Base-by-base conservation (phyloP, 1,140 invertebrate species). In the Pachypeltis micranthus region DNA sequence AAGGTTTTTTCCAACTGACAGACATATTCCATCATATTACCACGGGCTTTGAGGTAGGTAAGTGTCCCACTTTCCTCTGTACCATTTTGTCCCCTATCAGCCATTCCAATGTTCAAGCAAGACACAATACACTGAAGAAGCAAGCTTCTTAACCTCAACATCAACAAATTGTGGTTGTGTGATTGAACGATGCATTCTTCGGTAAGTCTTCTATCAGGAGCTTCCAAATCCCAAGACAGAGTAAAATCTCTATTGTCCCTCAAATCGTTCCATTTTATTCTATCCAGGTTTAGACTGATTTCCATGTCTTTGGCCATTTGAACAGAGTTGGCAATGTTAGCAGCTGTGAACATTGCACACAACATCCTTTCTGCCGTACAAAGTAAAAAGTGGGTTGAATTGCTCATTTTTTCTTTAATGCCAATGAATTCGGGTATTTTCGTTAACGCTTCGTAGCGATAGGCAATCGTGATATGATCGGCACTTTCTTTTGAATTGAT, bases 401-500 rank as follows among this genome's bases (percentile, higher is more conserved):
- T 85, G 64, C 88, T 84, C 31, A 96, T 73, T 62, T 85, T 79
- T 70, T 89, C 84, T 68, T 85, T 81, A 70, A 94, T 90, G 69
- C 90, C 85, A 63, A 92, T 83, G 74, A 96, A 91, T 74, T 96
- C 92, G 67, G 88, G 82, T 68, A 96, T 84, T 79, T 95, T 94
- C 59, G 86, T 82, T 77, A 96, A 96, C 39, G 91, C 93, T 14
- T 93, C 93, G 75, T 86, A 96, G 72, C 94, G 94, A 74, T 96
- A 96, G 1, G 90, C 90, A 70, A 89, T 85, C 24, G 92, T 90
- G 59, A 96, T 78, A 73, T 93, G 90, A 74, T 96, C 93, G 51
- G 90, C 83, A 69, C 90, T 91, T 77, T 94, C 91, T 79, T 88
- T 91, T 69, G 88, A 85, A 74, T 90, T 92, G 61, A 84, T 82